These are phyloP conservation scores for Fringilla coelebs DNA, from an alignment of 2,797 vertebrate species.

Conservation along the genomic window DNA sequence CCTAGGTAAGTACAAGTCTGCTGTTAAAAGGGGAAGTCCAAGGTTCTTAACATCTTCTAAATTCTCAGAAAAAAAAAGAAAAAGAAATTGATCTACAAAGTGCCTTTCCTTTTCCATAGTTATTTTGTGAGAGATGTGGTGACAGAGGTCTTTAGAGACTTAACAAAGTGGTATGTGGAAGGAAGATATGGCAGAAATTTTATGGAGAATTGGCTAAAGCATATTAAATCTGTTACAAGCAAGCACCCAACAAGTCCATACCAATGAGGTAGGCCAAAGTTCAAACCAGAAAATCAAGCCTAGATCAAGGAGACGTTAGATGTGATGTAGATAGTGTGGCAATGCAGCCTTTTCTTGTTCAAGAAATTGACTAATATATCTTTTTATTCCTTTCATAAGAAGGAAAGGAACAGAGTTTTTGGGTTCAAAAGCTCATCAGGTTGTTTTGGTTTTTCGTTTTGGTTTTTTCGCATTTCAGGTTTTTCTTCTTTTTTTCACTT, in stretches of 20 bases:
- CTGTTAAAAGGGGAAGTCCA: background rate
- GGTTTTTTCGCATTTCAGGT: rapidly evolving
- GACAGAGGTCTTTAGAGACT: background rate
- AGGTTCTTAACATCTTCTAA: background rate
- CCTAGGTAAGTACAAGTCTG: background rate
- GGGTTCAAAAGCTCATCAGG: background rate
- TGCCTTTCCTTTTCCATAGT: background rate
- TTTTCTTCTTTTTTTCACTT: background rate
- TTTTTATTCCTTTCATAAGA: background rate
- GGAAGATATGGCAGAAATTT: background rate
- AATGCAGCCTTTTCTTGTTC: background rate
- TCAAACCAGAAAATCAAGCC: background rate
- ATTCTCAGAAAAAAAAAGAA: background rate
- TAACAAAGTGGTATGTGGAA: background rate
- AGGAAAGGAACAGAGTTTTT: background rate
- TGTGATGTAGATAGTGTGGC: background rate
- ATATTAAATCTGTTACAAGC: background rate
- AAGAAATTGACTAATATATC: background rate
- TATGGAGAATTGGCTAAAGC: background rate
- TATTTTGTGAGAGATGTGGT: background rate
- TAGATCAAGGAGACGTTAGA: background rate
- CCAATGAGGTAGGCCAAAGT: background rate
- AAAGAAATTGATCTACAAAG: background rate
- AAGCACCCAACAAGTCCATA: background rate
- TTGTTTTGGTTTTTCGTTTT: background rate